Percentiles rank a stretch among this genome's conserved stretches.
Conservation (phyloP, 2,797 vertebrate genomes). For the Cottoperca gobio region DNA sequence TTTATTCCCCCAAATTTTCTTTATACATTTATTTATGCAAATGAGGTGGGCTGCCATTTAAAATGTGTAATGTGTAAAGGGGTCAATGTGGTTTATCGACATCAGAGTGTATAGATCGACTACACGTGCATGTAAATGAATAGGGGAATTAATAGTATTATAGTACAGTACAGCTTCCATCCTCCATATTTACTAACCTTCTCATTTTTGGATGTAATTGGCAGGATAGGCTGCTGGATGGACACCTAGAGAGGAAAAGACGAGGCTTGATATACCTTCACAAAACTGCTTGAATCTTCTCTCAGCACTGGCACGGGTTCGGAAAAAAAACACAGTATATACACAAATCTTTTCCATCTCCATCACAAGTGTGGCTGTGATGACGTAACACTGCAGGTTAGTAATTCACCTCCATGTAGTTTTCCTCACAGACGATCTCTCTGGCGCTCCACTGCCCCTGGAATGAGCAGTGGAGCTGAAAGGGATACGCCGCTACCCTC, state of each 20-base stretch:
- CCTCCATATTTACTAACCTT: slow-evolving; percentile 23
- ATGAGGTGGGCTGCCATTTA: no score
- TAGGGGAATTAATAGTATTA: no score
- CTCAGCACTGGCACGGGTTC: background rate
- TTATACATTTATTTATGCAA: no score
- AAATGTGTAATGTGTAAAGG: no score
- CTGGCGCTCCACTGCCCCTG: slow-evolving; percentile 69
- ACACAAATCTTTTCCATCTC: background rate
- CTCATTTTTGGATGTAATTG: background rate
- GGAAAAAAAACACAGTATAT: background rate
- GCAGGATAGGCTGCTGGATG: slow-evolving; percentile 5
- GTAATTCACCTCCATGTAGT: slow-evolving; percentile 82
- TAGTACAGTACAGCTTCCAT: no score
- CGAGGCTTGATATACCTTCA: background rate
- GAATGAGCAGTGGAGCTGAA: slow-evolving; percentile 75
- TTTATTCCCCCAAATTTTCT: no score
- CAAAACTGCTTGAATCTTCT: background rate
- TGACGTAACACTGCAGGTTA: background rate
- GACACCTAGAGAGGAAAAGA: slow-evolving; percentile 56
- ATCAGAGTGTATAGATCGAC: no score
- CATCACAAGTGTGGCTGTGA: background rate
- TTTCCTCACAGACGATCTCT: slow-evolving; percentile 84
- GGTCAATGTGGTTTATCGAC: no score
- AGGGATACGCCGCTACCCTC: slow-evolving; percentile 54
- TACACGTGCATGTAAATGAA: no score